phyloP scores from a whole-genome alignment of 2,888 invertebrate genomes.

The Geotrupes spiniger region DNA sequence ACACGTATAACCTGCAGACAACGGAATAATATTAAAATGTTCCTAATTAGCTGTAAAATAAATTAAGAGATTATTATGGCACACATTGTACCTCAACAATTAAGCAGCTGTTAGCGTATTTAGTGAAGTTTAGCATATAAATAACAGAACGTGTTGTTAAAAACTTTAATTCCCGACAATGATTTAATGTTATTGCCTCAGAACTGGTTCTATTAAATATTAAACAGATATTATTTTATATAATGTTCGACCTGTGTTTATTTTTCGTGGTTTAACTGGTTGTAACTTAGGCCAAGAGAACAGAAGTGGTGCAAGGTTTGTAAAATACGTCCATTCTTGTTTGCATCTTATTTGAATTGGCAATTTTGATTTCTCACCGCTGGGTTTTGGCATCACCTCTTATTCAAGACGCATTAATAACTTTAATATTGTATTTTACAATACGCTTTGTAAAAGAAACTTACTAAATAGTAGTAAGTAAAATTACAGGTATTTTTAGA shows the following conservation, averaged over 20 bases:
- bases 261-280: slow-evolving; percentile 35
- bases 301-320: slow-evolving; percentile 39
- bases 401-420: not conserved
- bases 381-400: slow-evolving; percentile 12
- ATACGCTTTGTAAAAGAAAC: no score
- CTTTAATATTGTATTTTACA: no score
- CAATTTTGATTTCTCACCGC: slow-evolving; percentile 9
- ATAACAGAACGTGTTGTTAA: slow-evolving; percentile 43
- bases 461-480: no score
- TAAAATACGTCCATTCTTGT: slow-evolving; percentile 38
- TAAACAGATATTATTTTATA: slow-evolving; percentile 46
- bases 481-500: no score
- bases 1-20: not conserved
- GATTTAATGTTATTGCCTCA: slow-evolving; percentile 43
- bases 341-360: slow-evolving; percentile 32
- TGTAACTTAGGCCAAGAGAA: slow-evolving; percentile 29
- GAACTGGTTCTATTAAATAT: slow-evolving; percentile 48
- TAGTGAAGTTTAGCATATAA: slow-evolving; percentile 42
- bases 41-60: slow-evolving; percentile 45
- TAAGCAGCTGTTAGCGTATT: slow-evolving; percentile 44
- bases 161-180: slow-evolving; percentile 45
- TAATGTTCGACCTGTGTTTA: slow-evolving; percentile 39
- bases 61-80: slow-evolving; percentile 45
- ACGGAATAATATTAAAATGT: slow-evolving; percentile 29
- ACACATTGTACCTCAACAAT: slow-evolving; percentile 35